These are phyloP conservation scores for Monarcha castaneiventris DNA, from an alignment of 2,113 vertebrate genomes.

Conservation along the genomic window DNA sequence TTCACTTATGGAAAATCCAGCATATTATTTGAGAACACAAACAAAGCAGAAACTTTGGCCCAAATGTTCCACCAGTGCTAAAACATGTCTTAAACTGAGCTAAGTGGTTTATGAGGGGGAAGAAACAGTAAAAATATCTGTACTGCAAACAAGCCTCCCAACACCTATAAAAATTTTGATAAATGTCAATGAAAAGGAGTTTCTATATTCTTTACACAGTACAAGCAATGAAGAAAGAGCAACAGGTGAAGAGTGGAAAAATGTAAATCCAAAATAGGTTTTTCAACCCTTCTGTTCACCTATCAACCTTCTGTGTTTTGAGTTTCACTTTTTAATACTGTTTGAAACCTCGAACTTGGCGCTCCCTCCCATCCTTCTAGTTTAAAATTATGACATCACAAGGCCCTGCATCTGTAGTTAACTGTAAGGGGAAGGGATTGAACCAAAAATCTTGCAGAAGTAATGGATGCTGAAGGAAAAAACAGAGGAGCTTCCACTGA, in stretches of 20 bases:
- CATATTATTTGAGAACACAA: background rate
- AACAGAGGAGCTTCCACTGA: fast-evolving
- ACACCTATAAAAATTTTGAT: background rate
- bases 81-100: background rate
- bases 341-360: background rate
- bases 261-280: background rate
- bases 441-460: background rate
- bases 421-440: background rate
- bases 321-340: background rate
- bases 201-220: background rate
- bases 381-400: background rate
- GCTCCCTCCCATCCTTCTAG: background rate
- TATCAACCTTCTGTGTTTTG: background rate
- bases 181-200: background rate
- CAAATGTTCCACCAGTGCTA: background rate
- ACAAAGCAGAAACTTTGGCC: background rate
- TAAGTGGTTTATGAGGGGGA: background rate
- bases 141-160: background rate
- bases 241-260: background rate
- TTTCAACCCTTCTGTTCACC: background rate
- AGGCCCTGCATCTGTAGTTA: background rate
- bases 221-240: background rate
- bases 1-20: background rate
- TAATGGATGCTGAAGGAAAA: background rate
- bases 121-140: background rate